Percentiles rank a stretch among this genome's conserved stretches.
Conservation (phyloP, 2,113 vertebrate species). For the Phylloscopus trochilus region DNA sequence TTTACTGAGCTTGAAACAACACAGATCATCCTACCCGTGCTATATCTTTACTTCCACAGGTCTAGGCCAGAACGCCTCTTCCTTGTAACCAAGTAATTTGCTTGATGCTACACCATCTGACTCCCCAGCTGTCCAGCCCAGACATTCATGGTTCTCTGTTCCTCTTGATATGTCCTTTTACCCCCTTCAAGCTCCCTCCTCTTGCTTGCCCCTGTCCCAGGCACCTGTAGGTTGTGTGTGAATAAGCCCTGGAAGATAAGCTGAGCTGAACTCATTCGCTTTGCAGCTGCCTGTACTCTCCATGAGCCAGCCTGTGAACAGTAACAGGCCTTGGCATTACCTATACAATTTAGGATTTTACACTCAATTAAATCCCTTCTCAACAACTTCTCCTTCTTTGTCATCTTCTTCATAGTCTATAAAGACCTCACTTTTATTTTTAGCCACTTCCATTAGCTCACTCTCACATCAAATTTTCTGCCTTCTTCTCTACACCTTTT, state of each 20-base stretch:
- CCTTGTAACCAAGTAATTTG: background rate
- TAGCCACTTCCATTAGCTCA: slow-evolving; percentile 7
- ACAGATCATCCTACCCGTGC: background rate
- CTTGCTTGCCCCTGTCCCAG: background rate
- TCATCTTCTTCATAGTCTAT: slow-evolving; percentile 37
- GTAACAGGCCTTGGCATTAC: slow-evolving; percentile 24
- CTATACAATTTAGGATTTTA: slow-evolving; percentile 59
- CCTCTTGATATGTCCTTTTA: background rate
- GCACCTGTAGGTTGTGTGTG: background rate
- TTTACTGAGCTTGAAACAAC: background rate
- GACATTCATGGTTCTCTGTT: background rate
- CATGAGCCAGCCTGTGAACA: background rate
- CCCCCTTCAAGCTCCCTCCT: background rate
- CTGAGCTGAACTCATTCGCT: background rate
- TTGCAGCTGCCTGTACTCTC: slow-evolving; percentile 9
- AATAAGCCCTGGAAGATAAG: background rate
- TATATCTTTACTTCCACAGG: background rate
- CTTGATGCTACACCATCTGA: background rate
- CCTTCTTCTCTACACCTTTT: slow-evolving; percentile 31
- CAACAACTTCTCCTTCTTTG: slow-evolving; percentile 33
- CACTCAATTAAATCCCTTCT: slow-evolving; percentile 46
- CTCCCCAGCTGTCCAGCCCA: background rate
- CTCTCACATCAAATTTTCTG: background rate
- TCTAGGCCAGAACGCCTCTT: background rate
- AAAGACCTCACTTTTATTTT: slow-evolving; percentile 40